Evolutionary conservation across 1,140 invertebrate species (phyloP), one percentile per base, ranked within the genome.

Genomic region (Solenopsis fugax): DNA sequence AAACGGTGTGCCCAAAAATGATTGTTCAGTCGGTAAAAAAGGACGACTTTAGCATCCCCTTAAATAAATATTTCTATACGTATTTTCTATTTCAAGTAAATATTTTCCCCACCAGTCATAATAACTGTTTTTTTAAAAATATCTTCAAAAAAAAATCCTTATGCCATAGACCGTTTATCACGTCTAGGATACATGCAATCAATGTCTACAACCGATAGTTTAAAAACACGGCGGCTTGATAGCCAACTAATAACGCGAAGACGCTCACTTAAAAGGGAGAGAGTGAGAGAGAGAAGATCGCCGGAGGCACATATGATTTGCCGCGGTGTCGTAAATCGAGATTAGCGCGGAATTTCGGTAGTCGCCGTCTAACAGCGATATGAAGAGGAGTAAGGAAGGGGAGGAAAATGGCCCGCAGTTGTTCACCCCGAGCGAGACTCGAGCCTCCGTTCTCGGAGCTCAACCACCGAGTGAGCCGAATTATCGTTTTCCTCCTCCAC

Each of bases 291-390:
- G 54, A 64, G 50, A 50, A 78, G 76, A 87, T 24, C 37, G 58
- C 80, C 76, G 58, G n/a, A 41, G 62, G 73, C 80, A 77, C 84
- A 62, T 90, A 91, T 91, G 91, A 93, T 91, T 93, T 92, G 92
- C 92, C 67, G 65, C 64, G 82, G 45, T 77, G 78, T 69, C 90
- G 87, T 93, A 93, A 93, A 93, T 93, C 90, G 89, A 91, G 90
- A 93, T 92, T 92, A 93, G 89, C 72, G 60, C 87, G 84, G 65
- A 88, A 88, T 89, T 88, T 87, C 78, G 86, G 58, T 86, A 86
- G 76, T 86, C 60, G 69, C 87, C 87, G 48, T 84, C 85, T 80
- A 58, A 45, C 58, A 48, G 56, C 62, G 34, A 75, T 82, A 64
- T 50, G 37, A 29, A 84, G 69, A 45, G 45, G 24, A 21, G 9